A percentile compares a stretch with the other conserved stretches of the same genome.
These are phyloP conservation scores for Pseudorectes ferrugineus DNA, from an alignment of 2,113 vertebrate species.

Conservation along the genomic window DNA sequence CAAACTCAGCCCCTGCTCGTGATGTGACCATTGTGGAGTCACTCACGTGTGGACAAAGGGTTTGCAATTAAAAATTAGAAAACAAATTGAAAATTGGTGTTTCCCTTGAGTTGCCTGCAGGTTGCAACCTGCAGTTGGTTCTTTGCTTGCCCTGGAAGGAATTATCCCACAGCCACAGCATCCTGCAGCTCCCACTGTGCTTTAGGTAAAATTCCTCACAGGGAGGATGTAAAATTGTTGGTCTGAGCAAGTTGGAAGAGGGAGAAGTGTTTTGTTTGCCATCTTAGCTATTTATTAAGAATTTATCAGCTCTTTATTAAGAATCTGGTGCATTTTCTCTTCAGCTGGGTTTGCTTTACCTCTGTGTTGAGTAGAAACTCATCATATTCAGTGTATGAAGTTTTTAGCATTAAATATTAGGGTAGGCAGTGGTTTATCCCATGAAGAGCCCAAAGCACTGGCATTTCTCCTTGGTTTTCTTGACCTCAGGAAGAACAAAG, in stretches of 20 bases:
- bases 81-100: neutral
- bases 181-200: neutral
- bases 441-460: neutral
- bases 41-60: neutral
- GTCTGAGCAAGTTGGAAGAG: neutral
- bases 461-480: neutral
- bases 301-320: neutral
- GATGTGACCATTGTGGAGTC: neutral
- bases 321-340: neutral
- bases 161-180: neutral
- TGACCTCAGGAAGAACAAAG: slow-evolving; percentile 30
- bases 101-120: neutral
- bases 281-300: neutral
- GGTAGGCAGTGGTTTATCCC: slow-evolving; percentile 33
- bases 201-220: neutral
- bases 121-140: neutral
- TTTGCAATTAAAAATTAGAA: neutral
- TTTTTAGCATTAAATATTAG: slow-evolving; percentile 3
- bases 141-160: neutral
- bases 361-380: neutral
- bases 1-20: neutral
- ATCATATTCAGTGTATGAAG: neutral
- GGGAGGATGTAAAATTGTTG: neutral
- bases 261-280: neutral
- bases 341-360: neutral